Evolutionary conservation across 1,140 invertebrate genomes (phyloP).

Genomic region (Oreohelix idahoensis): DNA sequence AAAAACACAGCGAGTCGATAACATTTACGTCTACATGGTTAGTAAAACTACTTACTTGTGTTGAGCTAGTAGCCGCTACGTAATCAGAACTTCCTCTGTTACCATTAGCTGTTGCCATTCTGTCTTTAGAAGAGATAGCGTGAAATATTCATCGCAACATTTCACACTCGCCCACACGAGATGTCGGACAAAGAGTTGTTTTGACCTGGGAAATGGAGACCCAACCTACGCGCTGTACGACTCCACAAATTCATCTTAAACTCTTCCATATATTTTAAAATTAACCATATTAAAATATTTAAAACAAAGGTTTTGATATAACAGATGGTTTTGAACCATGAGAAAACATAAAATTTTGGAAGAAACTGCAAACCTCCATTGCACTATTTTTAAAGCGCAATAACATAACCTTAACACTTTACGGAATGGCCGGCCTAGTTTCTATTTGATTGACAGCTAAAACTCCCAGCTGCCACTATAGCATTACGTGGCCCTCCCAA

Average conservation of each 20-base stretch:
- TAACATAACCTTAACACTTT: not conserved
- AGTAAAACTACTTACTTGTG: constrained; percentile 55
- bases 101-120: constrained; percentile 46
- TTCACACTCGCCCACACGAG: constrained; percentile 6
- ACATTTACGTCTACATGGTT: constrained; percentile 1
- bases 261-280: not conserved
- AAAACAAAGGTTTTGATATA: not conserved
- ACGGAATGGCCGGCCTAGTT: constrained; percentile 25
- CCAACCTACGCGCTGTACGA: constrained; percentile 31
- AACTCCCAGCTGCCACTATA: constrained; percentile 21
- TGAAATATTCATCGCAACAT: not conserved
- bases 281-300: not conserved
- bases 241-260: not conserved
- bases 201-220: constrained; percentile 6
- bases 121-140: not conserved
- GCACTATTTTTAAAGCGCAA: not conserved
- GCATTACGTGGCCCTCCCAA: constrained; percentile 26
- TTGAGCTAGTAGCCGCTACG: constrained; percentile 55
- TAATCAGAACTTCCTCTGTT: constrained; percentile 57
- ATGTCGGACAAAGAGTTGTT: constrained; percentile 36
- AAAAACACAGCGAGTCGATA: constrained; percentile 9
- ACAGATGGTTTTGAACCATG: not conserved
- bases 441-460: constrained; percentile 32
- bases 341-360: not conserved
- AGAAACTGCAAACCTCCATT: not conserved